Conservation (phyloP, 2,797 vertebrate species). For the Cuniculus paca region DNA sequence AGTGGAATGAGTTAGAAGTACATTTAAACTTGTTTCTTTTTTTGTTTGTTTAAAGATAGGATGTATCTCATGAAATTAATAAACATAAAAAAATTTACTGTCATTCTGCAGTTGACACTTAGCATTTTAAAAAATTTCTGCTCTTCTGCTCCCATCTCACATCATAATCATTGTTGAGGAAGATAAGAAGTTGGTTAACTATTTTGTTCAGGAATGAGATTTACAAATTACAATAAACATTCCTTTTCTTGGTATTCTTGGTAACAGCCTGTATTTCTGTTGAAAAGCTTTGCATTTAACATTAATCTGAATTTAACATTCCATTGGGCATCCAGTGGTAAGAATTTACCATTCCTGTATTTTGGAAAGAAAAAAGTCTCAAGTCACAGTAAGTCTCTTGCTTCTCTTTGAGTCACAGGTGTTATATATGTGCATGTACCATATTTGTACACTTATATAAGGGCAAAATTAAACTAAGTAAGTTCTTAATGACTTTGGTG, state of each 20-base stretch:
- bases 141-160: neutral
- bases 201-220: conserved; percentile 55
- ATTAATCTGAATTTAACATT: conserved; percentile 58
- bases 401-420: neutral
- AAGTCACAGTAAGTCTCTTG: conserved; percentile 34
- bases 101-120: conserved; percentile 17
- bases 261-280: neutral
- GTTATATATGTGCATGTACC: neutral
- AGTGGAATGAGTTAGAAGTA: conserved; percentile 43
- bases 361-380: conserved; percentile 37
- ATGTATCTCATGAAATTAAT: conserved; percentile 52
- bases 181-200: conserved; percentile 21
- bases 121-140: neutral
- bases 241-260: neutral
- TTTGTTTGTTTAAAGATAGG: conserved; percentile 59
- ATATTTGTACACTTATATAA: neutral
- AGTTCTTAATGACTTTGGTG: conserved; percentile 82
- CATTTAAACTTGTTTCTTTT: neutral
- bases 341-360: conserved; percentile 50
- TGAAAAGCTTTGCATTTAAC: conserved; percentile 55
- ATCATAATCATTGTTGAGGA: conserved; percentile 62
- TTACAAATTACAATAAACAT: neutral
- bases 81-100: conserved; percentile 20
- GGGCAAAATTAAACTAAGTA: conserved; percentile 56
- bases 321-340: conserved; percentile 30